Evolutionary conservation across 2,113 vertebrate species (phyloP), one percentile per base, ranked within the genome.

Genomic region (Onychostruthus taczanowskii): DNA sequence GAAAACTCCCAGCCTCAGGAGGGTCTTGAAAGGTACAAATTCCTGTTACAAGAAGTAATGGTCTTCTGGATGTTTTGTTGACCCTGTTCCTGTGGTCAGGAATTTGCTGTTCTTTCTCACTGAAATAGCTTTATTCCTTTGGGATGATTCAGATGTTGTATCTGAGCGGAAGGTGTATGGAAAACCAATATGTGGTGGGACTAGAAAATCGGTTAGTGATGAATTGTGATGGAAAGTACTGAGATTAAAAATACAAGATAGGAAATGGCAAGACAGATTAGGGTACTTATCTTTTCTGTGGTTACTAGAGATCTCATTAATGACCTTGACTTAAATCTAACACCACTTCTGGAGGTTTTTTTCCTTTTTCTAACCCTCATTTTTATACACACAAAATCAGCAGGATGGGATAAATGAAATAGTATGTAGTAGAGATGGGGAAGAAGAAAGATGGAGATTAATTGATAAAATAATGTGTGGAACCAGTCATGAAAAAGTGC

Each of bases 171-270:
- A 94, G 50, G 63, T 61, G 39, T 44, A 19, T 66, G 79, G 82
- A 90, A 93, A 95, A 93, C 90, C 87, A 86, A 46, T 94, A 92
- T 47, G 76, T 86, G 76, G 55, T 88, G 52, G 63, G 66, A 86
- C 52, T 77, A 70, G 83, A 88, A 95, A 93, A 96, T 95, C 68
- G 78, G 90, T 77, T 91, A 77, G 68, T 88, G 79, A 93, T 93
- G 61, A 92, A 90, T 70, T 83, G 76, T 78, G 80, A 92, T 86
- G 64, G 76, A 83, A 93, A 84, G 80, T 88, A 70, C 21, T 16
- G 83, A 94, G 90, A 92, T 90, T 74, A 93, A 86, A 94, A 95
- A 77, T 84, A 93, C 50, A 77, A 90, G 93, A 70, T 93, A 93
- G 81, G 94, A 95, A 94, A 59, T 93, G 68, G 68, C 64, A 90